These are phyloP conservation scores for Trematomus bernacchii DNA, from an alignment of 2,797 vertebrate species.

Conservation along the genomic window DNA sequence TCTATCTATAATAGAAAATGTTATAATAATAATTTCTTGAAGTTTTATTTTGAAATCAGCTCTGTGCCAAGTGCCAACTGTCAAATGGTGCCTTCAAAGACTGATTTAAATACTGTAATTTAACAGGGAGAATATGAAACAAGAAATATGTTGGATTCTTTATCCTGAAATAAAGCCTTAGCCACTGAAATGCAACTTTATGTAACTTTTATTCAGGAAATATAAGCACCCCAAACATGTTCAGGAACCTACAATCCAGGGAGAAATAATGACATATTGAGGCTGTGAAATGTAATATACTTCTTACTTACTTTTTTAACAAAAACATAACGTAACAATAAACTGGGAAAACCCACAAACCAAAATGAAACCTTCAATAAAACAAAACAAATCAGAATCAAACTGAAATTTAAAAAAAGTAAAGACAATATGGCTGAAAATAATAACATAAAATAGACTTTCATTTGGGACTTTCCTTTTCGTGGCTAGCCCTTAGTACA, in stretches of 20 bases:
- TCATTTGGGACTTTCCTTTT: background rate
- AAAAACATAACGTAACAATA: too few relatives aligned
- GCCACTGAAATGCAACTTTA: background rate
- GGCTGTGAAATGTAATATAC: too few relatives aligned
- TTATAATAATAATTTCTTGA: too few relatives aligned
- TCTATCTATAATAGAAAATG: too few relatives aligned
- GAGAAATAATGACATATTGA: background rate
- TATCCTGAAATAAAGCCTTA: background rate
- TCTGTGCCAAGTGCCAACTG: background rate
- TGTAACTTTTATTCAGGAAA: background rate
- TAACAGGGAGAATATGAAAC: accelerated
- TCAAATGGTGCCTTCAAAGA: constrained; percentile 1
- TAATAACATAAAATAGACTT: too few relatives aligned
- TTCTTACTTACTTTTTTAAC: too few relatives aligned
- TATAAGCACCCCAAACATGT: background rate
- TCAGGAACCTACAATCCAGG: background rate
- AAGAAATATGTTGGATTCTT: background rate
- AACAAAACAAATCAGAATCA: too few relatives aligned
- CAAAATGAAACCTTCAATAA: too few relatives aligned
- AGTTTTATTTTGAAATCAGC: constrained; percentile 3
- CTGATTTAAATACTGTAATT: background rate
- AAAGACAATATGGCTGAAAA: too few relatives aligned
- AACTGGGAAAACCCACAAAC: too few relatives aligned
- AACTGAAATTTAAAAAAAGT: too few relatives aligned
- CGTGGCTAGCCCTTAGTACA: background rate